Base-by-base conservation (phyloP, 2,113 vertebrate genomes). In the Mellivora capensis region DNA sequence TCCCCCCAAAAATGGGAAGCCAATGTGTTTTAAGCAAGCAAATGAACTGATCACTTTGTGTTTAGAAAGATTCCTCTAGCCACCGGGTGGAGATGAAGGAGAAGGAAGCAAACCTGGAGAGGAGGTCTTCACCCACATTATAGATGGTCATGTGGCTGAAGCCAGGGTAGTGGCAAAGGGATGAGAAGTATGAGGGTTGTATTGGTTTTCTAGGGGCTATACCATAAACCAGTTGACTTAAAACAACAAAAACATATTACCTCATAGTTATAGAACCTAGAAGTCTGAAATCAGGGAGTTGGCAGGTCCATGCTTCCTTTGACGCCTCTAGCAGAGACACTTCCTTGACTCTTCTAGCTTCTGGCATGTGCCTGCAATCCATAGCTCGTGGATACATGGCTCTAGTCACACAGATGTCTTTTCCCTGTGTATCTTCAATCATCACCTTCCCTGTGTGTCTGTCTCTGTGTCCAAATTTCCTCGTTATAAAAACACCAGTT, bases 1-100 rank as follows among this genome's bases (percentile, higher is more conserved):
- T 54, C 49, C 62, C 57, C 49, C 62, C 57, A 57, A 96, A 94
- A 88, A 80, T 23, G 42, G 76, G 62, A 87, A 83, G 87, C 85
- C 83, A 79, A 20, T 29, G 12, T 27, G 2, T 72, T 77, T 47
- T 84, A 77, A 80, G 44, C 34, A 87, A 87, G 49, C 27, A 87
- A 76, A 71, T 64, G 20, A 90, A 76, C 37, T 8, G 82, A 71
- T 57, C 10, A 9, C 7, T 71, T 23, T 95, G 69, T 79, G 6
- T 90, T 90, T 67, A 84, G 47, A 87, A 84, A 96, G 34, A 74
- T 14, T 11, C 23, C 29, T 59, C 31, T 23, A 42, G 69, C 9
- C 44, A 76, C 27, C 39, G 34, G 47, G 15, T n/a, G 13, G 31
- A 71, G 18, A 71, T 37, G 7, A 64, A 91, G 14, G 37, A 13